Base-by-base conservation (phyloP, 2,888 invertebrate species). In the Cheilosia vulpina region DNA sequence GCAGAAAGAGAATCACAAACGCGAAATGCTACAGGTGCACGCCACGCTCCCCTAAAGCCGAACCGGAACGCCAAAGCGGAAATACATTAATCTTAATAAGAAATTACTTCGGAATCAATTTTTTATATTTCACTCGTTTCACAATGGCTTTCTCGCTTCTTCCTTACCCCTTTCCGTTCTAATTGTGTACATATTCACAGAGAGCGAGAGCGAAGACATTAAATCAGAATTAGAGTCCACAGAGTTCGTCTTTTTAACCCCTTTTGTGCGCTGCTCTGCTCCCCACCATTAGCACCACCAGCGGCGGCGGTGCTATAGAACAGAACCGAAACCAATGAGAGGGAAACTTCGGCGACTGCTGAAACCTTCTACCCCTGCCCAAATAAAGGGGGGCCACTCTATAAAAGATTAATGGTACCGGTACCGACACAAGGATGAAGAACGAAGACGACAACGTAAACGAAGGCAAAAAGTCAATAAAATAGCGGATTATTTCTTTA, bases 81-180 rank as follows among this genome's bases (percentile, higher is more conserved):
- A 87, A 82, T 80, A 82, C 82, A 87, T 87, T 87, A 87, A 87
- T 87, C 87, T 87, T 87, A 82, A 87, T 87, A 87, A 87, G 82
- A 87, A 87, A 82, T 87, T 87, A 82, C 82, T 87, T 87, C 45
- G 45, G 63, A 82, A 87, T 87, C 87, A 87, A 77, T 87, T 87
- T 87, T 87, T 85, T 85, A 63, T 72, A 66, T 81, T 84, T 75
- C 66, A 58, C 45, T 69, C 41, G 57, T 53, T 78, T 71, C 76
- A 72, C 80, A 76, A 76, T 57, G 45, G 60, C 69, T 73, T 79
- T 68, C 57, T 58, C 47, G 31, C 77, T 27, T 34, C 50, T 1
- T 13, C 21, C 31, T 34, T 6, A 31, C 52, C 21, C 27, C 45
- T 11, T 27, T 27, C 43, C 21, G 19, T 17, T 45, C 62, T 50